phyloP scores from a whole-genome alignment of 2,113 vertebrate species.

The Chionis minor region DNA sequence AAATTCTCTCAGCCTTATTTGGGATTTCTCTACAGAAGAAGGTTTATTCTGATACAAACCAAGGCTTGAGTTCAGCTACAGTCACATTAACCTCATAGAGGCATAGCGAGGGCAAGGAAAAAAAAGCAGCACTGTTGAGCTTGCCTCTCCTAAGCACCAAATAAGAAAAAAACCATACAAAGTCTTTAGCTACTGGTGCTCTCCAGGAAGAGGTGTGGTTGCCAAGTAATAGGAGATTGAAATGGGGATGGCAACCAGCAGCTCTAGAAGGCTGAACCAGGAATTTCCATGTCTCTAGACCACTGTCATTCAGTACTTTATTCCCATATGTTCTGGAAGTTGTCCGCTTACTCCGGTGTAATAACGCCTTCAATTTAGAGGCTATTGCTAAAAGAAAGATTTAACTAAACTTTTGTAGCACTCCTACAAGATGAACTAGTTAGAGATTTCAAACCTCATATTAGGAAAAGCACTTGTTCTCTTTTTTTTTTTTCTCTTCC shows the following conservation, averaged over 20 bases:
- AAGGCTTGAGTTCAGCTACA: background rate
- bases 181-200: background rate
- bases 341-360: background rate
- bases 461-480: background rate
- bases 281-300: background rate
- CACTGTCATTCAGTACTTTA: background rate
- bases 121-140: background rate
- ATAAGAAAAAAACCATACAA: background rate
- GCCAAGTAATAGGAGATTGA: background rate
- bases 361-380: background rate
- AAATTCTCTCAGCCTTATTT: background rate
- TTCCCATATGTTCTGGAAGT: background rate
- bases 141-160: background rate
- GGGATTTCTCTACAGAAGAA: background rate
- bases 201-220: background rate
- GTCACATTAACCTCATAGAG: background rate
- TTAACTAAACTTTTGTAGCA: background rate
- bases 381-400: background rate
- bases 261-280: background rate
- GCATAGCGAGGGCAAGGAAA: background rate
- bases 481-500: background rate
- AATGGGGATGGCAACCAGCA: background rate
- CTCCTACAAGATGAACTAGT: background rate
- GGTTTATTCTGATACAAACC: background rate
- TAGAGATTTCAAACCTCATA: background rate